phyloP scores from a whole-genome alignment of 2,888 invertebrate genomes.

The Hipparchia semele region DNA sequence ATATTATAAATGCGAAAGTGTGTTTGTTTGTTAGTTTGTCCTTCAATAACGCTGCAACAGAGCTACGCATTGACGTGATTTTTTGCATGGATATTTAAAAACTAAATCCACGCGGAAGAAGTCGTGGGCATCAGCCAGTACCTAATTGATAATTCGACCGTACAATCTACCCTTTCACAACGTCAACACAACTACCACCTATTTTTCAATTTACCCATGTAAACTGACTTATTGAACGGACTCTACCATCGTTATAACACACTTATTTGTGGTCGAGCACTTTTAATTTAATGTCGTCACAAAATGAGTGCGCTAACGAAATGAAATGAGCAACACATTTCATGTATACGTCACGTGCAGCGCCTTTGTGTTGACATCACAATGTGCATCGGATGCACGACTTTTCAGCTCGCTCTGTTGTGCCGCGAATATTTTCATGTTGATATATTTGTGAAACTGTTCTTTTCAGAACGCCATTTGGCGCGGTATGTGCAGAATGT shows the following conservation, averaged over 20 bases:
- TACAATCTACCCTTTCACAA: no score
- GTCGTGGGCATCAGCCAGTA: no score
- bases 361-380: constrained; percentile 21
- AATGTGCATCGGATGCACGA: constrained; percentile 30
- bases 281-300: constrained; percentile 34
- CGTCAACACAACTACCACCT: no score
- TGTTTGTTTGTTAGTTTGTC: no score
- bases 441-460: constrained; percentile 7
- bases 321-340: constrained; percentile 27
- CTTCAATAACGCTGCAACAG: no score
- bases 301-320: constrained; percentile 32
- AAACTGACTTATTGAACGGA: no score
- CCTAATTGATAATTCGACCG: no score
- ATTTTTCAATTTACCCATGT: no score
- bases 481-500: not conserved
- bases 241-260: not conserved
- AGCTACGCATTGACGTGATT: no score
- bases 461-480: not conserved
- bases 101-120: no score
- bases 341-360: constrained; percentile 25
- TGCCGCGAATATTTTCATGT: constrained; percentile 17
- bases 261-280: not conserved
- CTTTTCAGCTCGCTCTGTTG: constrained; percentile 23
- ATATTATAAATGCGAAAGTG: no score
- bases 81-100: no score